Evolutionary conservation across 2,888 invertebrate genomes (phyloP).

Genomic region (Nebria brevicollis): DNA sequence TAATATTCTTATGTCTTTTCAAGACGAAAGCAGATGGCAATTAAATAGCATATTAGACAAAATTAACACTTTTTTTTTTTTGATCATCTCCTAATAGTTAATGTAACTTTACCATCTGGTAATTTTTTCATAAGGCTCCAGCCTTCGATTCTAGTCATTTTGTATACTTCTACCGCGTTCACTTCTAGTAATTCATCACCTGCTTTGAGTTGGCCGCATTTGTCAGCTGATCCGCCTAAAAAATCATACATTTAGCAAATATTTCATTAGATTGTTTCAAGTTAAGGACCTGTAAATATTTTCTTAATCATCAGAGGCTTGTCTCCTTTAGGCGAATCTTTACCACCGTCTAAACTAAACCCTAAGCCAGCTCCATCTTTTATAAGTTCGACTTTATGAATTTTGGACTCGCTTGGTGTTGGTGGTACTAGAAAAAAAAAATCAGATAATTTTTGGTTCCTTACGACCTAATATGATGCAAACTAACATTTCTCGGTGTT

Average conservation of each 20-base stretch:
- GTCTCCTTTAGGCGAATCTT: constrained; percentile 90
- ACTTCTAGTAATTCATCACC: constrained; percentile 89
- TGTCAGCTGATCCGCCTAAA: constrained; percentile 88
- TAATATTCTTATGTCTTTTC: background rate
- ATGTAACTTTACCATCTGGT: constrained; percentile 82
- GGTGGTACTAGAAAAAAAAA: background rate
- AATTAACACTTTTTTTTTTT: background rate
- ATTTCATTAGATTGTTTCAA: constrained; percentile 6
- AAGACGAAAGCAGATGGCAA: constrained; percentile 30
- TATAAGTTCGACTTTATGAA: constrained; percentile 63
- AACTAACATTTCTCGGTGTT: constrained; percentile 21
- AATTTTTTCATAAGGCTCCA: constrained; percentile 93
- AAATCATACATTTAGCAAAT: background rate
- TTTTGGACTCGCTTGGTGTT: constrained; percentile 5
- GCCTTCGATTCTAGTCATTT: constrained; percentile 91
- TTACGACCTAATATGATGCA: constrained; percentile 25
- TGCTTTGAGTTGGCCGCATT: constrained; percentile 82
- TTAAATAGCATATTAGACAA: constrained; percentile 27
- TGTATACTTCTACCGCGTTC: constrained; percentile 81
- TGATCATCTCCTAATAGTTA: constrained; percentile 58
- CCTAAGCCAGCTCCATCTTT: constrained; percentile 91
- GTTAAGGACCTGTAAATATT: constrained; percentile 85
- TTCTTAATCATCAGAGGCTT: constrained; percentile 90
- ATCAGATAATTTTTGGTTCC: constrained; percentile 17
- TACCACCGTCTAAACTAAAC: constrained; percentile 93